These are phyloP conservation scores for Limnothrissa miodon DNA, from an alignment of 2,113 vertebrate genomes.

Conservation along the genomic window DNA sequence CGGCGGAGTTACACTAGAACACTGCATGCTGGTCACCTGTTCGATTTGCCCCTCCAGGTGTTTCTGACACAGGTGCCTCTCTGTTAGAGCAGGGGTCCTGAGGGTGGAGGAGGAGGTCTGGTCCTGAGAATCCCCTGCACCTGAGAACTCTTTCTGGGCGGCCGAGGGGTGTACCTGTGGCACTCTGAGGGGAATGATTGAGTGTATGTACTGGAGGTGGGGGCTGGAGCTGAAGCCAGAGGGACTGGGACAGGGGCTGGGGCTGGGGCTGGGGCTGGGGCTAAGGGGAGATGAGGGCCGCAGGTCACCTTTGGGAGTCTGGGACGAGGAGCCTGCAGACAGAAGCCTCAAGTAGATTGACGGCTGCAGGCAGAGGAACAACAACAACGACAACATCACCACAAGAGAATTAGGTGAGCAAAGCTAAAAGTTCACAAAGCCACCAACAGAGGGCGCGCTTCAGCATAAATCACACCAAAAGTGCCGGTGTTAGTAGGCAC, in stretches of 20 bases:
- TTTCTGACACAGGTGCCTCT: constrained; percentile 74
- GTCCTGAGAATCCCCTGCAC: not conserved
- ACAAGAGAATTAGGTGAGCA: not conserved
- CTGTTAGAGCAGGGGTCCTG: constrained; percentile 69
- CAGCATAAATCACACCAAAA: not conserved
- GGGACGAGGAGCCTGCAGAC: not conserved
- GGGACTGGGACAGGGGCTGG: not conserved
- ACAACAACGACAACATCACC: not conserved
- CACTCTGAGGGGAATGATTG: constrained; percentile 14
- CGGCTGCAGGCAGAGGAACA: not conserved
- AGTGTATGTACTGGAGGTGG: constrained; percentile 7
- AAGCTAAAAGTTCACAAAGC: not conserved
- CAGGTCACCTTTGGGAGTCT: not conserved
- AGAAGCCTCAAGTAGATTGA: constrained; percentile 1
- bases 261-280: not conserved
- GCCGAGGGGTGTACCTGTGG: not conserved
- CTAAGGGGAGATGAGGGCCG: not conserved
- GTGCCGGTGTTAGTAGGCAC: not conserved
- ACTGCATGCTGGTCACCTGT: constrained; percentile 78
- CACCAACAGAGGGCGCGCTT: not conserved
- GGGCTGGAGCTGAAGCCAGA: constrained; percentile 13
- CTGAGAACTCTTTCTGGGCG: not conserved
- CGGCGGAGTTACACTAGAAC: not conserved
- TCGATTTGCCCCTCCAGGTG: constrained; percentile 75
- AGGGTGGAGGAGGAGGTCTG: constrained; percentile 39